These are phyloP conservation scores for Indicator maculatus DNA, from an alignment of 2,113 vertebrate genomes.

Conservation along the genomic window DNA sequence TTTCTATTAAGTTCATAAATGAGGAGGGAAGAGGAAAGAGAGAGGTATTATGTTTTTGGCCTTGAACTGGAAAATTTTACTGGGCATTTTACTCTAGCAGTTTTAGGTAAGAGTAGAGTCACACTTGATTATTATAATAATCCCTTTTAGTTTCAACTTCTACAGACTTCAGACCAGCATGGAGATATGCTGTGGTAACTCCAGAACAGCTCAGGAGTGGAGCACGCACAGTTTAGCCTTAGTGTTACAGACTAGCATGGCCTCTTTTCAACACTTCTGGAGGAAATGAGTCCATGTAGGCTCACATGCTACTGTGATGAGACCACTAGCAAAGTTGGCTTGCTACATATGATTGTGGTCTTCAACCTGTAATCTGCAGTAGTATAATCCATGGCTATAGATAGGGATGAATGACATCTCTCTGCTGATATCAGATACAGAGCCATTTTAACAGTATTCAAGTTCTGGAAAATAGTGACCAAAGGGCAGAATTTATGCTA, in stretches of 20 bases:
- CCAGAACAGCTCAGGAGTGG: not conserved
- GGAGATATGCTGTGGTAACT: not conserved
- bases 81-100: not conserved
- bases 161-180: not conserved
- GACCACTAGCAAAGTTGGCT: not conserved
- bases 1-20: not conserved
- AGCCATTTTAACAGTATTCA: not conserved
- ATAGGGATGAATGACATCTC: not conserved
- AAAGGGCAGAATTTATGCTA: not conserved
- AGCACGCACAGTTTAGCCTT: not conserved
- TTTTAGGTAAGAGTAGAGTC: not conserved
- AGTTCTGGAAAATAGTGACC: not conserved
- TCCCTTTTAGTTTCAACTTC: not conserved
- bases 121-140: not conserved
- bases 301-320: not conserved
- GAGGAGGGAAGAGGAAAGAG: not conserved
- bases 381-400: not conserved
- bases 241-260: accelerated
- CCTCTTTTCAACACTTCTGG: not conserved
- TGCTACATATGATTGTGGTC: not conserved
- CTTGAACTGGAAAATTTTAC: not conserved
- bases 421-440: not conserved
- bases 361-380: not conserved
- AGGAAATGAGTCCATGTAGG: not conserved
- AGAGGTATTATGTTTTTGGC: not conserved